Conservation (phyloP, 1,140 invertebrate species). For the Chlorops oryzae region DNA sequence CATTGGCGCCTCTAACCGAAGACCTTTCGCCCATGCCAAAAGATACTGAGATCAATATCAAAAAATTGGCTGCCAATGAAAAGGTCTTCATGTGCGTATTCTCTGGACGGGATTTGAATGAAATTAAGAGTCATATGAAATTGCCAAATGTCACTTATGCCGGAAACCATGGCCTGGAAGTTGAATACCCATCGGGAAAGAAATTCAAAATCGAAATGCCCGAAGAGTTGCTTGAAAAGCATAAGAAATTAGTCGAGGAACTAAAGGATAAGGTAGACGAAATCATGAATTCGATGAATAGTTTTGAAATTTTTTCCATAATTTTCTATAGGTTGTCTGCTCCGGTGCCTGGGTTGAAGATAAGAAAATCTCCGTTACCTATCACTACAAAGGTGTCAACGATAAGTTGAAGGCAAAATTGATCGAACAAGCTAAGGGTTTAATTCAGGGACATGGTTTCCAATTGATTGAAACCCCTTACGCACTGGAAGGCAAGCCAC, state of each 20-base stretch:
- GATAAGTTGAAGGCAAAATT: slow-evolving; percentile 58
- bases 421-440: slow-evolving; percentile 60
- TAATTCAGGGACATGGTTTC: slow-evolving; percentile 73
- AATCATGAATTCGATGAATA: neutral
- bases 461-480: slow-evolving; percentile 72
- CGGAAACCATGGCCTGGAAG: slow-evolving; percentile 84
- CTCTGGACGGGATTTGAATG: slow-evolving; percentile 76
- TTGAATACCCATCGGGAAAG: slow-evolving; percentile 80
- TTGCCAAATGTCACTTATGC: slow-evolving; percentile 88
- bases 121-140: slow-evolving; percentile 82
- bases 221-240: slow-evolving; percentile 73
- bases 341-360: slow-evolving; percentile 90
- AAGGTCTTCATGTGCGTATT: slow-evolving; percentile 84
- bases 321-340: slow-evolving; percentile 58
- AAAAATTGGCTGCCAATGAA: slow-evolving; percentile 73
- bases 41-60: slow-evolving; percentile 77
- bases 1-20: slow-evolving; percentile 79
- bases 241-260: slow-evolving; percentile 66
- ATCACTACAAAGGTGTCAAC: slow-evolving; percentile 80
- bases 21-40: slow-evolving; percentile 76
- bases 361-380: slow-evolving; percentile 80
- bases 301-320: neutral
- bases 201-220: slow-evolving; percentile 92
- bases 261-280: slow-evolving; percentile 69
- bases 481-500: slow-evolving; percentile 80